A percentile compares a stretch with the other conserved stretches of the same genome.
Evolutionary conservation across 2,888 invertebrate genomes (phyloP).

Genomic region (Oxycera nigricornis): DNA sequence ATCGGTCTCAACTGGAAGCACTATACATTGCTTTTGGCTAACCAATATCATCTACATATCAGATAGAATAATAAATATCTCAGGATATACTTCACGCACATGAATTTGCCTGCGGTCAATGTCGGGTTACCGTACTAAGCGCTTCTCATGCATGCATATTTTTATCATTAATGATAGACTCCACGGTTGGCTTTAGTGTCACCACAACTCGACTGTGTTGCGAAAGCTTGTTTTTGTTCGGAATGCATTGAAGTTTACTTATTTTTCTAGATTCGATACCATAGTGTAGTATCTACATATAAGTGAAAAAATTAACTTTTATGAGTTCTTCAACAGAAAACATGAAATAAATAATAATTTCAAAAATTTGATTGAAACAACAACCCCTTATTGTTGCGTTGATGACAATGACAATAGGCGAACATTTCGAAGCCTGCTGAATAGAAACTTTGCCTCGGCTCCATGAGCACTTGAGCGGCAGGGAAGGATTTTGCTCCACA

Average conservation of each 20-base stretch:
- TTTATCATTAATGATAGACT: too few relatives aligned
- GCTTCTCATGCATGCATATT: too few relatives aligned
- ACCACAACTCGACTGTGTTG: too few relatives aligned
- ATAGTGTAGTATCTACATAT: background rate
- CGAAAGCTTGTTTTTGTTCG: too few relatives aligned
- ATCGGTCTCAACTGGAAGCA: conserved; percentile 1
- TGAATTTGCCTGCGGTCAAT: conserved; percentile 21
- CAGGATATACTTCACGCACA: conserved; percentile 11
- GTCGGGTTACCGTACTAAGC: background rate
- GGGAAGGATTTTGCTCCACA: conserved; percentile 4
- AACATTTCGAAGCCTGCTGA: background rate
- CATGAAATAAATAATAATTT: too few relatives aligned
- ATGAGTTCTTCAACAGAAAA: too few relatives aligned
- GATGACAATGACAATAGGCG: conserved; percentile 30
- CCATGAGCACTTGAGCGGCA: background rate
- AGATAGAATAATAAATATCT: conserved; percentile 45
- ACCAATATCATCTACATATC: conserved; percentile 42
- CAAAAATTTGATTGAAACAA: background rate
- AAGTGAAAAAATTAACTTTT: background rate
- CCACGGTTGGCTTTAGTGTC: too few relatives aligned
- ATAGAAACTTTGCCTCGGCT: conserved; percentile 22
- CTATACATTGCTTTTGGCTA: conserved; percentile 14
- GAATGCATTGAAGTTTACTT: too few relatives aligned
- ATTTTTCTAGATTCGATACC: too few relatives aligned
- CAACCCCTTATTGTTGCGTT: background rate